Evolutionary conservation across 2,113 vertebrate genomes (phyloP).

Genomic region (Recurvirostra avosetta): DNA sequence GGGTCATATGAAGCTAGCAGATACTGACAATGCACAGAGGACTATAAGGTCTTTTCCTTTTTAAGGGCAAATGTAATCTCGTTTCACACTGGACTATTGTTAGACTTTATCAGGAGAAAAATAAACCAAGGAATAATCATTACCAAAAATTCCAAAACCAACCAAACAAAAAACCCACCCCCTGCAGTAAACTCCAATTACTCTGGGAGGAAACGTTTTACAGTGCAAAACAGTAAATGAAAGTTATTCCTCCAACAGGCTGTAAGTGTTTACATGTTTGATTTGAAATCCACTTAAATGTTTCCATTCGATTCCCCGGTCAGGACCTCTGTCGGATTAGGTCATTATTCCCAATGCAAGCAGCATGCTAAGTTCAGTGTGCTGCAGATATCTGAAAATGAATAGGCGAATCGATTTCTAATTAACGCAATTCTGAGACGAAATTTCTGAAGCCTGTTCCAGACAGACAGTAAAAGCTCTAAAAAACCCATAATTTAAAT

Average conservation of each 20-base stretch:
- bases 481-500: neutral
- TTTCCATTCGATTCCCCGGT: neutral
- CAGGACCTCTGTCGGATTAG: accelerated
- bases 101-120: neutral
- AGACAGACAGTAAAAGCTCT: neutral
- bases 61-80: neutral
- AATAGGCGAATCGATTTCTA: neutral
- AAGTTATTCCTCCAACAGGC: neutral
- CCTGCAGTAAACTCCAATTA: neutral
- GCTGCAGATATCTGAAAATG: neutral
- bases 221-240: neutral
- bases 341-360: neutral
- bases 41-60: neutral
- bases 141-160: neutral
- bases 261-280: neutral
- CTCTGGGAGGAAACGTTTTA: neutral
- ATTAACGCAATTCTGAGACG: neutral
- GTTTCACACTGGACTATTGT: neutral
- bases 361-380: neutral
- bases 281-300: neutral
- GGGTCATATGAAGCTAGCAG: neutral
- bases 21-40: neutral
- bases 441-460: neutral
- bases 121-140: neutral
- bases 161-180: neutral